Percentiles rank a stretch among this genome's conserved stretches.
Evolutionary conservation across 2,113 vertebrate genomes (phyloP).

Genomic region (Elaphurus davidianus): DNA sequence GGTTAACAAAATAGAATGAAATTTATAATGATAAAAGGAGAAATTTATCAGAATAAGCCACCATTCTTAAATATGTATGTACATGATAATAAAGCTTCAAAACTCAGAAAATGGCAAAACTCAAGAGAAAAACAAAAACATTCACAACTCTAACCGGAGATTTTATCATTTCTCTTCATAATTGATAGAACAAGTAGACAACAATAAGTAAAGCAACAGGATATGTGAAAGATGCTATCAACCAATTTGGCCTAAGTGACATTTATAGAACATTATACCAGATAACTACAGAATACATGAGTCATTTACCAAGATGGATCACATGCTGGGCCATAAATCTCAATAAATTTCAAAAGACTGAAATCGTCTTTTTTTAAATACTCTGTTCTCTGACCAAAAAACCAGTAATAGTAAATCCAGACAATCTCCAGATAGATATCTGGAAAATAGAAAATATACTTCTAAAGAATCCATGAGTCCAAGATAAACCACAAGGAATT

Average conservation of each 20-base stretch:
- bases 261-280: neutral
- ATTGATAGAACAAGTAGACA: neutral
- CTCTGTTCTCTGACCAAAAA: neutral
- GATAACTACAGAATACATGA: neutral
- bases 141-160: neutral
- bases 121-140: conserved; percentile 5
- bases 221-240: neutral
- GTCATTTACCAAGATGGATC: neutral
- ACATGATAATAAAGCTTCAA: neutral
- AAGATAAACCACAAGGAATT: conserved; percentile 19
- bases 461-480: neutral
- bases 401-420: neutral
- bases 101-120: conserved; percentile 30
- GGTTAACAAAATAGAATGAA: neutral
- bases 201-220: neutral
- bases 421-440: neutral
- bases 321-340: neutral
- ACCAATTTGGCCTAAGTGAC: neutral
- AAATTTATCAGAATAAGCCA: neutral
- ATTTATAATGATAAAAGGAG: conserved; percentile 9
- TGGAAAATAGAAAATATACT: neutral
- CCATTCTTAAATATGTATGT: neutral
- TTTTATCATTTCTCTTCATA: neutral
- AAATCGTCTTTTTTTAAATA: neutral
- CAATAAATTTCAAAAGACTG: neutral